Conservation (phyloP, 2,113 vertebrate species). For the Tragelaphus strepsiceros region DNA sequence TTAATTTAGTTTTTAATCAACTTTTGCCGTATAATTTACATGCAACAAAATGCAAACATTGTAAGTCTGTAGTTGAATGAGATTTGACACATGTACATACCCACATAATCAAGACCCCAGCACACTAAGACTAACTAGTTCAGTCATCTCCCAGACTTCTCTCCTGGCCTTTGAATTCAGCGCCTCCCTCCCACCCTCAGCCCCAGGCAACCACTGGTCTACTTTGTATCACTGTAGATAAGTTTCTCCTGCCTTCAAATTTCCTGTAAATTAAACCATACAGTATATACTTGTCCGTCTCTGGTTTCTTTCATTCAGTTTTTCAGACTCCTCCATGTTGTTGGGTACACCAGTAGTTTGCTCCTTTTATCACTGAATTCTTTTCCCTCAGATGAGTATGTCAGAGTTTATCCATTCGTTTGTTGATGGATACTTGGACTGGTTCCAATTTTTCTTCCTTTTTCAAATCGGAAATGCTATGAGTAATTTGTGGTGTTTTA, state of each 20-base stretch:
- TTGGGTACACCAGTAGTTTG: too few species aligned
- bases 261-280: background rate
- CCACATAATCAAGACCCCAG: background rate
- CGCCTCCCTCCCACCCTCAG: background rate
- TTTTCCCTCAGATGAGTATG: accelerated
- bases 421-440: background rate
- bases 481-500: background rate
- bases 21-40: background rate
- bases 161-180: background rate
- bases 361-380: background rate
- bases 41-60: background rate
- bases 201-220: background rate
- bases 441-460: background rate
- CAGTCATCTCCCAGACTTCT: background rate
- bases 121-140: background rate
- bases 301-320: background rate
- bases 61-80: background rate
- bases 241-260: background rate
- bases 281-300: background rate
- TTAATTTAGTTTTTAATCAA: background rate
- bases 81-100: background rate
- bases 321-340: background rate
- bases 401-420: background rate
- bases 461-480: background rate
- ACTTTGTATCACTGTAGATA: background rate